A percentile compares a stretch with the other conserved stretches of the same genome.
Evolutionary conservation across 1,140 invertebrate genomes (phyloP).

Genomic region (Maconellicoccus hirsutus): DNA sequence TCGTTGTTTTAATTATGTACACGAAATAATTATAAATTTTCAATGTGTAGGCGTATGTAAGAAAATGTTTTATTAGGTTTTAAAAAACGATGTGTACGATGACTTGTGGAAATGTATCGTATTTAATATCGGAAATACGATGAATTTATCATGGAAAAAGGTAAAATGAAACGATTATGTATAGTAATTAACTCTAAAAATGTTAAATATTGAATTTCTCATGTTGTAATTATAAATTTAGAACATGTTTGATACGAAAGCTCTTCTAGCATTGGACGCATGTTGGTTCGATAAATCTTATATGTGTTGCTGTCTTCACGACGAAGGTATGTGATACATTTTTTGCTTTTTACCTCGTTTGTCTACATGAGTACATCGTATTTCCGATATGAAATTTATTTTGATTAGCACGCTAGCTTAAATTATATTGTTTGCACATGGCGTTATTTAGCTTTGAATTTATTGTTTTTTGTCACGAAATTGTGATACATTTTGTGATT

Average conservation of each 20-base stretch:
- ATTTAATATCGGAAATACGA: slow-evolving; percentile 2
- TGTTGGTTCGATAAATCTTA: neutral
- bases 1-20: no score
- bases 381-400: neutral
- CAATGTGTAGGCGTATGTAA: no score
- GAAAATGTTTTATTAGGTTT: no score
- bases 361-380: neutral
- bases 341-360: neutral
- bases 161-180: neutral
- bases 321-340: neutral
- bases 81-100: no score
- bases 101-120: no score
- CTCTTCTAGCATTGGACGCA: neutral
- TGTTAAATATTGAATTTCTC: neutral
- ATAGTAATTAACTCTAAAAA: neutral
- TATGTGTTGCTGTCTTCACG: slow-evolving; percentile 3
- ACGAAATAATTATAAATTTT: no score
- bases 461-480: no score
- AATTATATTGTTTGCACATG: neutral
- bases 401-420: neutral
- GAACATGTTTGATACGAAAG: neutral
- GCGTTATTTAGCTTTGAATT: neutral
- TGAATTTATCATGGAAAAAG: neutral
- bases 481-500: no score
- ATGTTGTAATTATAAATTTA: neutral